Evolutionary conservation across 1,140 invertebrate species (phyloP).

Genomic region (Mizuhopecten yessoensis): DNA sequence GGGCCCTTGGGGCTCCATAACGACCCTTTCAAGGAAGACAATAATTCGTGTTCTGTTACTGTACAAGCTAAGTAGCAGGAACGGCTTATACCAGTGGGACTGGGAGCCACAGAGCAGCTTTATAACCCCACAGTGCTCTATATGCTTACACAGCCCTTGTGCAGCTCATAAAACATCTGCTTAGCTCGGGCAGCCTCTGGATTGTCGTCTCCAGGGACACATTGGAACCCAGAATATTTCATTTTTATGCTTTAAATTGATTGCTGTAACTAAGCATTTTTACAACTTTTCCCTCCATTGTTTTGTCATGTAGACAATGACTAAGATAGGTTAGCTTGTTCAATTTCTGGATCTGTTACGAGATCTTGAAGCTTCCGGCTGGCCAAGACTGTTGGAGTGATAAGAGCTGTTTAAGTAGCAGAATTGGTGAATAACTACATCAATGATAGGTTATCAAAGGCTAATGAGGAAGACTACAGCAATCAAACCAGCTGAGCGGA

Average conservation of each 20-base stretch:
- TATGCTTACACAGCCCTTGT: background rate
- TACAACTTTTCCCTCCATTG: background rate
- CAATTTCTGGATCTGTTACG: background rate
- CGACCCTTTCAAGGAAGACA: slow-evolving; percentile 37
- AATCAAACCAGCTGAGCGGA: background rate
- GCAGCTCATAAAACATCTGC: background rate
- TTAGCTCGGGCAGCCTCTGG: background rate
- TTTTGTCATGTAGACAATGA: background rate
- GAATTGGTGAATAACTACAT: background rate
- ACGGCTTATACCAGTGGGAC: background rate
- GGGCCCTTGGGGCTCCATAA: background rate
- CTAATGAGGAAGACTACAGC: background rate
- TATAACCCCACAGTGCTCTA: background rate
- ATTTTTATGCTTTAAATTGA: slow-evolving; percentile 11
- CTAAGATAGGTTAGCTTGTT: background rate
- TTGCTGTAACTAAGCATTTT: slow-evolving; percentile 14
- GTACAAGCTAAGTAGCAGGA: background rate
- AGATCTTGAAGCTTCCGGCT: background rate
- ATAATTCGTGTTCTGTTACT: background rate
- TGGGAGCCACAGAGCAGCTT: background rate
- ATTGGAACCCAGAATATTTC: background rate
- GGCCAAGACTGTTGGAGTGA: background rate
- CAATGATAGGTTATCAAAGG: background rate
- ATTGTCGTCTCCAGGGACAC: background rate
- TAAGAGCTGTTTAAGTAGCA: background rate